phyloP scores from a whole-genome alignment of 2,888 invertebrate genomes.

The Corbicula japonica region DNA sequence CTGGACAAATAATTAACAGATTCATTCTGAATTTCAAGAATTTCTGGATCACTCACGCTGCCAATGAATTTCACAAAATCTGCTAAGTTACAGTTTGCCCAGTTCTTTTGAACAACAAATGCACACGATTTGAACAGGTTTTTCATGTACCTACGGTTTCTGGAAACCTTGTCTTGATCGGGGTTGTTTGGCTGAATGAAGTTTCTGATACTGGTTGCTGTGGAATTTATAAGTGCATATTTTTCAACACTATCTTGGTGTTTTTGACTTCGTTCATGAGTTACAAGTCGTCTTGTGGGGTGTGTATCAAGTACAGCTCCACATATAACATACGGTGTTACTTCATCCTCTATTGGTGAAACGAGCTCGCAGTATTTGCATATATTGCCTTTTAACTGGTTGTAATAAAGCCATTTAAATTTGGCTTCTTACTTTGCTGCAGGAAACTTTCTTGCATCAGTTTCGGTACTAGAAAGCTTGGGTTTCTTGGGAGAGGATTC shows the following conservation, averaged over 20 bases:
- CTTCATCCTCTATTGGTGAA: no score
- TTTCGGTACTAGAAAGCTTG: no score
- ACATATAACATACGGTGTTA: no score
- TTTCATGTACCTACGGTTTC: not conserved
- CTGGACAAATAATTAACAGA: constrained; percentile 6
- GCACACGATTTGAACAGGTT: not conserved
- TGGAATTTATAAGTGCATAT: not conserved
- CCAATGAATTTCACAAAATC: no score
- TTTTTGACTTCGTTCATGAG: not conserved
- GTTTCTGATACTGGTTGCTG: no score
- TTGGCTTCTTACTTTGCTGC: no score
- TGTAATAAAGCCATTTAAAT: constrained; percentile 6
- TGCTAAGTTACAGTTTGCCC: constrained; percentile 2
- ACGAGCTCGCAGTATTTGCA: no score
- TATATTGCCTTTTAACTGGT: not conserved
- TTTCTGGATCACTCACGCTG: constrained; percentile 12
- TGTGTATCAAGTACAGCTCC: not conserved
- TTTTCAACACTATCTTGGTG: not conserved
- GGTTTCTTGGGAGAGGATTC: no score
- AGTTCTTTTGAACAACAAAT: constrained; percentile 3
- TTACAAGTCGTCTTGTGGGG: not conserved
- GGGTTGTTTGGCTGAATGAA: not conserved
- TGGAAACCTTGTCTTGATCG: not conserved
- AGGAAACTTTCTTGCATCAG: no score
- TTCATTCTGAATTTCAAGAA: not conserved